A percentile compares a stretch with the other conserved stretches of the same genome.
These are phyloP conservation scores for Fistularia tabacaria DNA, from an alignment of 2,797 vertebrate species.

Conservation along the genomic window DNA sequence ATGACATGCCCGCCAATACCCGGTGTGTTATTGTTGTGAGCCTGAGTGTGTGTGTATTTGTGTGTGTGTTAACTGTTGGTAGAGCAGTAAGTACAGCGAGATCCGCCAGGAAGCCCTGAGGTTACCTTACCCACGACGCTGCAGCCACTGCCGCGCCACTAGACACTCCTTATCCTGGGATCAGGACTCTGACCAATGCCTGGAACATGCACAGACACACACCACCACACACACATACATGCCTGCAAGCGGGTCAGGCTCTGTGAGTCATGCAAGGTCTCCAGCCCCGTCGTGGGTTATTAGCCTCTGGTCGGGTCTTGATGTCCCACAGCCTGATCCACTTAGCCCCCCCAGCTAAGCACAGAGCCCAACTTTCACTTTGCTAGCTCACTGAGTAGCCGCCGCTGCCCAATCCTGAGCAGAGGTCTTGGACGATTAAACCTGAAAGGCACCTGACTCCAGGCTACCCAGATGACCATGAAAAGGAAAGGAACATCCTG, in stretches of 20 bases:
- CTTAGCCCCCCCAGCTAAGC: slow-evolving; percentile 28
- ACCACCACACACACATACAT: slow-evolving; percentile 5
- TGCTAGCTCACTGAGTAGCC: neutral
- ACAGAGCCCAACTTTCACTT: slow-evolving; percentile 18
- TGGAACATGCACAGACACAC: neutral
- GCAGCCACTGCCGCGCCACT: neutral
- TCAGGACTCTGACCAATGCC: slow-evolving; percentile 1
- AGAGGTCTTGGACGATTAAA: too few species aligned
- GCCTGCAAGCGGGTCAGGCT: slow-evolving; percentile 3
- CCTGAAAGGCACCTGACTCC: too few species aligned
- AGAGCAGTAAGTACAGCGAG: slow-evolving; percentile 19
- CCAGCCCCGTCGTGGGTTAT: slow-evolving; percentile 19
- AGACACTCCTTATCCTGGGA: slow-evolving; percentile 1
- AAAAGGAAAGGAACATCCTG: too few species aligned
- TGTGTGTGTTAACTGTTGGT: slow-evolving; percentile 6
- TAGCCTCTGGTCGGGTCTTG: slow-evolving; percentile 16
- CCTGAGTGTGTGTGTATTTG: neutral
- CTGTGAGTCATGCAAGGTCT: slow-evolving; percentile 15
- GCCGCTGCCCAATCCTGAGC: too few species aligned
- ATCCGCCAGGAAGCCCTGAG: slow-evolving; percentile 12
- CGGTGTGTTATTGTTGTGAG: neutral
- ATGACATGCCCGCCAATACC: neutral
- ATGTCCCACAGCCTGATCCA: slow-evolving; percentile 31
- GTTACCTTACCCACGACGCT: slow-evolving; percentile 8
- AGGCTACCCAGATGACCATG: too few species aligned